Conservation (phyloP, 92 coral and sea anemone genomes). For the Pocillopora meandrina region DNA sequence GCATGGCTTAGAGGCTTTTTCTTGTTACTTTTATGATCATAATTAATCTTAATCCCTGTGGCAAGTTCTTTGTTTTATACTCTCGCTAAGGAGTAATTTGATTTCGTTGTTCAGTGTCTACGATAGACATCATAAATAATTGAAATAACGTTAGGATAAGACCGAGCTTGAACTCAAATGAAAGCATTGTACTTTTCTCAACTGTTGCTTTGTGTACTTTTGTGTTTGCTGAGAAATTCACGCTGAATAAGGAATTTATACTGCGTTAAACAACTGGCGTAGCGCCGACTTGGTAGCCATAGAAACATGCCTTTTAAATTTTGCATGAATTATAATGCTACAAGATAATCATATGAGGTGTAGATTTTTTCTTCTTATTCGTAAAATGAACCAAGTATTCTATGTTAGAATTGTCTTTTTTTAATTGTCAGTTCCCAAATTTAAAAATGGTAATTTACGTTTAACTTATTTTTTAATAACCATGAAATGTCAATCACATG, state of each 20-base stretch:
- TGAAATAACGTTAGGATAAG: background rate
- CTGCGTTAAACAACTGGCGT: too few relatives aligned
- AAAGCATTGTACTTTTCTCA: background rate
- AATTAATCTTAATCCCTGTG: conserved; percentile 18
- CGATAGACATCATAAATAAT: conserved; percentile 12
- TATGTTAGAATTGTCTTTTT: too few relatives aligned
- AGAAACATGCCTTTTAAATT: background rate
- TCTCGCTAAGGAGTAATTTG: background rate
- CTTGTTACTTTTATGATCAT: background rate
- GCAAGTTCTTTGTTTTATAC: background rate
- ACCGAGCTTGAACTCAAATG: background rate
- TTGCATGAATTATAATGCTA: background rate
- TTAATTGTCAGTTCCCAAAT: too few relatives aligned
- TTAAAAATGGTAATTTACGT: too few relatives aligned
- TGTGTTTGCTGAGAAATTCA: background rate
- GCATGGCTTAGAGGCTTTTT: background rate
- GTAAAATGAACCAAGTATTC: too few relatives aligned
- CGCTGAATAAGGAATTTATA: background rate
- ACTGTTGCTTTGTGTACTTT: background rate
- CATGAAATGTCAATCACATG: too few relatives aligned
- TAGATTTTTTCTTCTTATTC: background rate
- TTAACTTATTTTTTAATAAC: too few relatives aligned
- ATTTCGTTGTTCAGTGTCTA: background rate
- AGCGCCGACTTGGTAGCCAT: background rate
- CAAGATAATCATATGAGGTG: background rate